Conservation (phyloP, 2,888 invertebrate genomes). For the Cephus nigrinus region DNA sequence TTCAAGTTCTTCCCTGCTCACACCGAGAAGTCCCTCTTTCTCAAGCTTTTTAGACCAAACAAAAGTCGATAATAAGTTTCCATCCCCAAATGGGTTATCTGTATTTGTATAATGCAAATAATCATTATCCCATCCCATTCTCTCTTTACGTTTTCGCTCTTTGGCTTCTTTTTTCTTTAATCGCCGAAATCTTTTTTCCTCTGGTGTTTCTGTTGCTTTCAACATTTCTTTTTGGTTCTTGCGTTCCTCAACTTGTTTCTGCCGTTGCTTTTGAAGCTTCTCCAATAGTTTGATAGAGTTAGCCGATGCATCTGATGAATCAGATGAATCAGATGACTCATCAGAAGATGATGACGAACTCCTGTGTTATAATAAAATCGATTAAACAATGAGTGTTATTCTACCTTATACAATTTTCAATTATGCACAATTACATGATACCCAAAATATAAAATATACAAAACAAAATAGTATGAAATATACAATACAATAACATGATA, state of each 20-base stretch:
- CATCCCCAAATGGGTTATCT: constrained; percentile 99
- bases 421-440: background rate
- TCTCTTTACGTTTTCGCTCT: constrained; percentile 85
- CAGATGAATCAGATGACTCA: constrained; percentile 41
- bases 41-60: constrained; percentile 97
- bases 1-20: constrained; percentile 84
- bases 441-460: too few relatives aligned
- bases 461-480: too few relatives aligned
- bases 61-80: constrained; percentile 92
- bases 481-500: too few relatives aligned
- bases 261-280: constrained; percentile 78
- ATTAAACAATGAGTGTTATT: background rate
- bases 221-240: constrained; percentile 78
- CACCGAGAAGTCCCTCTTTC: constrained; percentile 87
- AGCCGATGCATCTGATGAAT: constrained; percentile 65
- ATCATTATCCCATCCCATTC: constrained; percentile 98
- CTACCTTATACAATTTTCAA: background rate
- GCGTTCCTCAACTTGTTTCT: constrained; percentile 74
- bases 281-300: constrained; percentile 76
- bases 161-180: constrained; percentile 92
- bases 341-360: constrained; percentile 43
- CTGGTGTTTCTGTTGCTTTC: constrained; percentile 94
- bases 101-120: constrained; percentile 97
- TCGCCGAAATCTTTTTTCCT: constrained; percentile 88
- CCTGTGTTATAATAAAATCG: background rate